Percentiles rank a stretch among this genome's conserved stretches.
phyloP scores from a whole-genome alignment of 2,888 invertebrate species.

The Zootermopsis nevadensis region DNA sequence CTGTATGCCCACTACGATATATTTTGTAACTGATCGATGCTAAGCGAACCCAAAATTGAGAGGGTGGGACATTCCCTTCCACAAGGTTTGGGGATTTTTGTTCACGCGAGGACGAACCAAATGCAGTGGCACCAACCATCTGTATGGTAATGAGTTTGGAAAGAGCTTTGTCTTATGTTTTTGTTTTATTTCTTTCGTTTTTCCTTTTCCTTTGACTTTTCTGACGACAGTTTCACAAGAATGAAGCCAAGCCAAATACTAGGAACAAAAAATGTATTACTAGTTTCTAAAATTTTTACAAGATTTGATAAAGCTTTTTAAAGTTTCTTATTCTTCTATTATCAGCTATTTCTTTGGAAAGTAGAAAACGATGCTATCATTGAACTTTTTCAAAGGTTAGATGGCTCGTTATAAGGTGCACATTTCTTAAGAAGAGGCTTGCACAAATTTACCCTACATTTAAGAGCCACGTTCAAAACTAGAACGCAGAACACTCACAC shows the following conservation, averaged over 20 bases:
- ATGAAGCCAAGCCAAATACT: not conserved
- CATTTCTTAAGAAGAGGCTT: too few relatives aligned
- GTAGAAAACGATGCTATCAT: not conserved
- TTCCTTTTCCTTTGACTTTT: not conserved
- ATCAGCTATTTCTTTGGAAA: not conserved
- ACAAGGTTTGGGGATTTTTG: not conserved
- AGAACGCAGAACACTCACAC: too few relatives aligned
- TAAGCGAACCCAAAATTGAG: not conserved
- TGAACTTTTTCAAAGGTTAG: not conserved
- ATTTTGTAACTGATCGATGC: constrained; percentile 5
- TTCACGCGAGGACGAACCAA: not conserved
- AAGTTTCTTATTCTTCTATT: not conserved
- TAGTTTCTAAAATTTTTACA: not conserved
- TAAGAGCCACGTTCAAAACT: too few relatives aligned
- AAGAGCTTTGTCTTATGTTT: constrained; percentile 9
- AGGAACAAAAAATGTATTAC: not conserved
- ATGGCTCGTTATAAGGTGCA: not conserved
- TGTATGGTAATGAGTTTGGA: not conserved
- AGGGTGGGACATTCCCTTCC: not conserved
- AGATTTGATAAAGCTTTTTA: not conserved
- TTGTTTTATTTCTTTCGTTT: not conserved
- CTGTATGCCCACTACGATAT: not conserved
- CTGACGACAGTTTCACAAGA: not conserved
- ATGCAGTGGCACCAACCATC: not conserved
- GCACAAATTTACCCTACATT: too few relatives aligned